Evolutionary conservation across 2,888 invertebrate species (phyloP).

Genomic region (Phlogophora meticulosa): DNA sequence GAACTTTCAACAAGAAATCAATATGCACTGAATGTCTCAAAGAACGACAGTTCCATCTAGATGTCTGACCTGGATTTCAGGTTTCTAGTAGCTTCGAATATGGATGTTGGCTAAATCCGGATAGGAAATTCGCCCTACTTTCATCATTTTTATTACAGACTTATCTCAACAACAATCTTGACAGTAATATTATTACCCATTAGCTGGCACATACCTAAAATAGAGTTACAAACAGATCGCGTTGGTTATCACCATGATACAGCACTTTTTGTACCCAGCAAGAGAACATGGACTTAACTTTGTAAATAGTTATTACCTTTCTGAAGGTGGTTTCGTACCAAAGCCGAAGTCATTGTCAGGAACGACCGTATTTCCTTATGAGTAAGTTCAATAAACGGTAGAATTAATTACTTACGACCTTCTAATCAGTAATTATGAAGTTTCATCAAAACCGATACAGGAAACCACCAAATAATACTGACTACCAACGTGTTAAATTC

Average conservation of each 20-base stretch:
- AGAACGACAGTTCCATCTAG: background rate
- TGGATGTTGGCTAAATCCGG: conserved; percentile 15
- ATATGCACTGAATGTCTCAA: background rate
- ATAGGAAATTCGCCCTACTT: conserved; percentile 37
- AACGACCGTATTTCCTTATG: background rate
- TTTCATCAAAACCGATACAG: conserved; percentile 7
- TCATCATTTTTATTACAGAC: conserved; percentile 26
- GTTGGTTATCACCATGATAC: background rate
- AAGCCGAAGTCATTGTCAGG: conserved; percentile 2
- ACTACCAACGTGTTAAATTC: background rate
- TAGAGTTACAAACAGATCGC: background rate
- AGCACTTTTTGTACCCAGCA: background rate
- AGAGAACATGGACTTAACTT: background rate
- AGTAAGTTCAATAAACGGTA: background rate
- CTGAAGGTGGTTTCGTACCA: background rate
- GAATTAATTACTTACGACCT: conserved; percentile 3
- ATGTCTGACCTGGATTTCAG: background rate
- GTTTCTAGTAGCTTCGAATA: background rate
- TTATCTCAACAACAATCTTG: conserved; percentile 36
- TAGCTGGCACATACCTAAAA: background rate
- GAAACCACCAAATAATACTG: conserved; percentile 9
- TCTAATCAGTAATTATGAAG: conserved; percentile 7
- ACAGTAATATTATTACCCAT: background rate
- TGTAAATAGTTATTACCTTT: background rate
- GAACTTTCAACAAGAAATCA: background rate